Evolutionary conservation across 2,113 vertebrate species (phyloP).

Genomic region (Platanista minor): DNA sequence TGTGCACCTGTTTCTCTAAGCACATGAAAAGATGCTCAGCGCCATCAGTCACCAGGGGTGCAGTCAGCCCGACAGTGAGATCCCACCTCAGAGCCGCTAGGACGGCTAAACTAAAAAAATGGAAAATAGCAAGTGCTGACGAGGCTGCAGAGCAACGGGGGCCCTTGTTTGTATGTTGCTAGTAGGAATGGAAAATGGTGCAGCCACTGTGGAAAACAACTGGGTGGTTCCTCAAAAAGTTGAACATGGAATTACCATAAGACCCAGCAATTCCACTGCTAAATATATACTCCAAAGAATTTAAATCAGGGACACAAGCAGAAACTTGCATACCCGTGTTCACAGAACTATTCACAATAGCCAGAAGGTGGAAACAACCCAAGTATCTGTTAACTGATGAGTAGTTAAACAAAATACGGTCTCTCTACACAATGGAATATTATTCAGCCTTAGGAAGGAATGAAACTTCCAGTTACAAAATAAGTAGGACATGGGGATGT

Average conservation of each 20-base stretch:
- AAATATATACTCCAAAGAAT: not conserved
- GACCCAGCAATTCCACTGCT: not conserved
- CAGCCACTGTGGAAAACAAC: accelerated
- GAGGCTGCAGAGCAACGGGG: accelerated
- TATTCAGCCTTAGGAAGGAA: not conserved
- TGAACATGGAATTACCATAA: not conserved
- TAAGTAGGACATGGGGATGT: accelerated
- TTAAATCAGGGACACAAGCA: not conserved
- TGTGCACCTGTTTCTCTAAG: not conserved
- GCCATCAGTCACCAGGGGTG: not conserved
- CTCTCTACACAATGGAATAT: not conserved
- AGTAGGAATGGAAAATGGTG: accelerated
- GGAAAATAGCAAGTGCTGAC: accelerated
- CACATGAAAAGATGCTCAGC: not conserved
- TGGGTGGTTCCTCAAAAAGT: accelerated
- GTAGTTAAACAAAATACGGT: not conserved
- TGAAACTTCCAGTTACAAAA: not conserved
- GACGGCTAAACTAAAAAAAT: too few species aligned
- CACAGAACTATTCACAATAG: not conserved
- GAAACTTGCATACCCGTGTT: too few species aligned
- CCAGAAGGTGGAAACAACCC: not conserved
- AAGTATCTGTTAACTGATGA: too few species aligned
- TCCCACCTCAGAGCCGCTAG: accelerated
- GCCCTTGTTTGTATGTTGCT: accelerated
- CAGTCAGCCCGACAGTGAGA: not conserved